Evolutionary conservation across 2,888 invertebrate species (phyloP), one percentile per base, ranked within the genome.

Genomic region (Belgica antarctica): DNA sequence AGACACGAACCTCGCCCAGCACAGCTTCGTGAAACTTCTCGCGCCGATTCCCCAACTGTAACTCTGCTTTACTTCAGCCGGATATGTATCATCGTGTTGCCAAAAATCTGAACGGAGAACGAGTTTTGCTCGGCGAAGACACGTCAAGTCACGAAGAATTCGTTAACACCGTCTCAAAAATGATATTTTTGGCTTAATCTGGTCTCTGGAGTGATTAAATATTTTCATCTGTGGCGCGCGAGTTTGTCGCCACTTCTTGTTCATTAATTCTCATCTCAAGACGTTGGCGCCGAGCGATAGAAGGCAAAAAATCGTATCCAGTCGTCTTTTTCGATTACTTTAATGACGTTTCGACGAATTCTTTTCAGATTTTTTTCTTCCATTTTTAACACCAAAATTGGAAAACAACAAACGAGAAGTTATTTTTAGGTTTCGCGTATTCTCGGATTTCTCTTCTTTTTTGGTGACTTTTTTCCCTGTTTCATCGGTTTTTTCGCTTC

Each of bases 111-210:
- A 52, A 52, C 22, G 52, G 22, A n/a, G 22, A 52, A 52, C 52
- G 52, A 22, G 52, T 52, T 52, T 17, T n/a, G 17, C 4, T 3
- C 17, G 7, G 52, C 41, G 22, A 22, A 17, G 52, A 12, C 41
- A 41, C 52, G 52, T 22, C 5, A 52, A 46, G n/a, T n/a, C n/a
- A n/a, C n/a, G 46, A 46, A 52, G 52, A 52, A 52, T 52, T 52
- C 7, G 7, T 52, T 52, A 52, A 52, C 52, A 52, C 22, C 17
- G 17, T n/a, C 22, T 1, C 19, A 52, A 52, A 52, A 52, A 12
- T 41, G 41, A 52, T 19, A 52, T 22, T 52, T 52, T 52, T 7
- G 52, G 22, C 17, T n/a, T 52, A 52, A 52, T 52, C n/a, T 17
- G 17, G 52, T 46, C 46, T 15, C 15, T 7, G 12, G 46, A 46